A percentile compares a stretch with the other conserved stretches of the same genome.
Conservation (phyloP, 2,888 invertebrate genomes). For the Andrena camellia region DNA sequence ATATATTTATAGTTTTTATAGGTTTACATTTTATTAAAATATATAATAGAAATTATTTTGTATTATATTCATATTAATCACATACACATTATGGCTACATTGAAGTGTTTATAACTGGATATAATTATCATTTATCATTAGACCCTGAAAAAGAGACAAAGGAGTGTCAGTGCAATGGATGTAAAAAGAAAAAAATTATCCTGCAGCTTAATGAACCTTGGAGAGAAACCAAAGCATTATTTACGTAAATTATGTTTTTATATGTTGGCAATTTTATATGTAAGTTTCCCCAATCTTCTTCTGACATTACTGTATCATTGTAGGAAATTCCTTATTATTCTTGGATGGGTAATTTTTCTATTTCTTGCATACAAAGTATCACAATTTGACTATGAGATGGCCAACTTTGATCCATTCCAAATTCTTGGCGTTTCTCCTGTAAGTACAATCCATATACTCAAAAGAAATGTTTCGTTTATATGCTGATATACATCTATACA, state of each 20-base stretch:
- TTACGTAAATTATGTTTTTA: constrained; percentile 86
- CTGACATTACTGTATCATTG: constrained; percentile 53
- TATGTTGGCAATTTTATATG: background rate
- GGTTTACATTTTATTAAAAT: background rate
- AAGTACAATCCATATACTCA: constrained; percentile 75
- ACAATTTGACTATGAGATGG: constrained; percentile 99
- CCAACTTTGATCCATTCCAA: constrained; percentile 99
- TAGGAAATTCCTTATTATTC: constrained; percentile 91
- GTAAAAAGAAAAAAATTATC: constrained; percentile 93
- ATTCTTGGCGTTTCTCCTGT: constrained; percentile 95
- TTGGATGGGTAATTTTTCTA: constrained; percentile 93
- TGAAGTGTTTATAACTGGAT: background rate
- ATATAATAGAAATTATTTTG: constrained; percentile 4
- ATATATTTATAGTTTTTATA: background rate
- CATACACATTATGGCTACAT: background rate
- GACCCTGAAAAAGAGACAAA: constrained; percentile 92
- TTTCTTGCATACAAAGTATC: constrained; percentile 96
- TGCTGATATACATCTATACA: background rate
- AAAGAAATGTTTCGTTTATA: background rate
- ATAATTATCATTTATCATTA: constrained; percentile 81
- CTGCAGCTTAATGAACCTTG: constrained; percentile 95
- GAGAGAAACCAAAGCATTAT: constrained; percentile 92
- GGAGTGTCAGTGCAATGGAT: constrained; percentile 96
- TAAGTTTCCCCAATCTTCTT: background rate
- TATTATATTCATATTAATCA: background rate